Evolutionary conservation across 2,888 invertebrate species (phyloP).

Genomic region (Dugesia japonica): DNA sequence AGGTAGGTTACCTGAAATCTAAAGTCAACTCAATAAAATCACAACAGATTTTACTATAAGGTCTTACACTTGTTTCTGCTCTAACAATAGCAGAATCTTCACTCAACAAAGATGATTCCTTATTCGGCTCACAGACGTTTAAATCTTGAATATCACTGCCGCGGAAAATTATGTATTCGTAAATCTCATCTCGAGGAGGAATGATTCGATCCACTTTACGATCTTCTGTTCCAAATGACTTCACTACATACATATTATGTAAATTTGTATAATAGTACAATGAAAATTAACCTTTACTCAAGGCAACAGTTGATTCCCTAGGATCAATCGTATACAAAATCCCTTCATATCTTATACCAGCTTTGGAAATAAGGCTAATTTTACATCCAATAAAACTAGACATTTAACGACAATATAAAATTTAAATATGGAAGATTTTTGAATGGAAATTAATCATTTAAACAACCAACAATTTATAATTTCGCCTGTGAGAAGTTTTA

Average conservation of each 20-base stretch:
- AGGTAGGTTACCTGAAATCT: too few species aligned
- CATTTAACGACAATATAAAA: neutral
- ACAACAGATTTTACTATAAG: too few species aligned
- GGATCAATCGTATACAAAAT: conserved; percentile 97
- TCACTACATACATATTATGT: conserved; percentile 63
- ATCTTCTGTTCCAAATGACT: conserved; percentile 96
- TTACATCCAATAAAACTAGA: conserved; percentile 61
- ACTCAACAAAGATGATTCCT: neutral
- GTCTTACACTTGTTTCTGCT: too few species aligned
- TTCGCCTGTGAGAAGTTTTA: too few species aligned
- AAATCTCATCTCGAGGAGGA: conserved; percentile 86
- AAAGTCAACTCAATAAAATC: too few species aligned
- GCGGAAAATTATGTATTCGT: conserved; percentile 91
- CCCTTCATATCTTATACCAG: conserved; percentile 96
- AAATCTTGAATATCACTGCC: conserved; percentile 97
- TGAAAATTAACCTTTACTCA: conserved; percentile 96
- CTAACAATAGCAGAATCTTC: neutral
- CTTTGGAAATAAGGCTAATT: conserved; percentile 97
- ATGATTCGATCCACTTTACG: conserved; percentile 83
- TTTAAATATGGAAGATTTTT: neutral
- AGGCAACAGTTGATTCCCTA: conserved; percentile 93
- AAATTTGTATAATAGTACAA: neutral
- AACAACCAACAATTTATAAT: too few species aligned
- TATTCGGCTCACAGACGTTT: conserved; percentile 64
- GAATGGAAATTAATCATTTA: neutral